Percentiles rank a stretch among this genome's conserved stretches.
Conservation (phyloP, 2,113 vertebrate genomes). For the Morone saxatilis region DNA sequence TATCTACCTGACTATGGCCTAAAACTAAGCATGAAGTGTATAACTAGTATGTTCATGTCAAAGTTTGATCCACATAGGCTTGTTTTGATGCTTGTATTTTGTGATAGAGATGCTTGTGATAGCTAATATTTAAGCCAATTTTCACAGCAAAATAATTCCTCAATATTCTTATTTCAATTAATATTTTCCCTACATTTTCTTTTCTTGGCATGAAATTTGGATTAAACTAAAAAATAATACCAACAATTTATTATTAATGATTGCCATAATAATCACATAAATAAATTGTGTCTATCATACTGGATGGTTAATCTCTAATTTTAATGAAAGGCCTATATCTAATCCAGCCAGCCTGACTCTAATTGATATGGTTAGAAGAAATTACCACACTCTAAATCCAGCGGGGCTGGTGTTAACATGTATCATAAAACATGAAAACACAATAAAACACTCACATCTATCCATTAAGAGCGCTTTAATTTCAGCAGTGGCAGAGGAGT, state of each 20-base stretch:
- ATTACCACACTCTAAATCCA: slow-evolving; percentile 65
- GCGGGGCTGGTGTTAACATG: slow-evolving; percentile 66
- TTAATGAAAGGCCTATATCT: slow-evolving; percentile 66
- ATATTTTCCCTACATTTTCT: not conserved
- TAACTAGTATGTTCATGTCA: not conserved
- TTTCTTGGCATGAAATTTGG: not conserved
- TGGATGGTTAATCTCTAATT: slow-evolving; percentile 58
- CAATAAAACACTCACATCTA: slow-evolving; percentile 73
- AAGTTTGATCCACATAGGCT: not conserved
- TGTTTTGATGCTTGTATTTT: not conserved
- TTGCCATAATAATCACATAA: slow-evolving; percentile 35
- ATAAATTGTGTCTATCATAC: slow-evolving; percentile 61
- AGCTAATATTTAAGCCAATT: not conserved
- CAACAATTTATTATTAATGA: slow-evolving; percentile 48
- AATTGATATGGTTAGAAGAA: slow-evolving; percentile 69
- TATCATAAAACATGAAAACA: slow-evolving; percentile 79
- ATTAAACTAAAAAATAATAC: slow-evolving; percentile 26
- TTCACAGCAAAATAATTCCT: not conserved
- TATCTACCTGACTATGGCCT: not conserved
- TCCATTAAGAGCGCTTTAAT: slow-evolving; percentile 77
- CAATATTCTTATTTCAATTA: not conserved
- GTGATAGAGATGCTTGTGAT: not conserved
- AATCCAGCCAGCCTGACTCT: slow-evolving; percentile 50
- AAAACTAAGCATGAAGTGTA: slow-evolving; percentile 6
- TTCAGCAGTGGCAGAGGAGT: slow-evolving; percentile 68